Conservation (phyloP, 1,140 invertebrate species). For the Leptonema lineaticorne region DNA sequence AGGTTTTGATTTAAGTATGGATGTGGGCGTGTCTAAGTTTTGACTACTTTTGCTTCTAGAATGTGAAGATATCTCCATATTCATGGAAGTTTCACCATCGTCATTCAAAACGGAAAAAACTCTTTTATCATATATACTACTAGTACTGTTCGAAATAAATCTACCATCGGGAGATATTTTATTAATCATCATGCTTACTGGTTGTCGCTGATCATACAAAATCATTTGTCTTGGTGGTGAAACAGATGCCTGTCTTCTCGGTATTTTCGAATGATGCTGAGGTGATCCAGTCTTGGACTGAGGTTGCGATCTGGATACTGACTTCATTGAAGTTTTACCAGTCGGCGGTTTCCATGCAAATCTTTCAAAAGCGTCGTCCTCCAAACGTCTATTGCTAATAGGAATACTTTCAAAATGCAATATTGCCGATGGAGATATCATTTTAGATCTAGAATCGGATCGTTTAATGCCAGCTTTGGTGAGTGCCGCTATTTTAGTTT, state of each 20-base stretch:
- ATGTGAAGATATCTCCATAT: conserved; percentile 46
- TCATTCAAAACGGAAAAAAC: conserved; percentile 32
- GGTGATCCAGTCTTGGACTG: conserved; percentile 53
- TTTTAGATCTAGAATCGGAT: conserved; percentile 50
- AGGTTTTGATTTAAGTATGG: conserved; percentile 52
- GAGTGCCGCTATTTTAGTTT: conserved; percentile 44
- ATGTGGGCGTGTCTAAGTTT: conserved; percentile 46
- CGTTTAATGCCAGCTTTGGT: conserved; percentile 46
- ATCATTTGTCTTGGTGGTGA: conserved; percentile 47
- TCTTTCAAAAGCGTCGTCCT: conserved; percentile 21
- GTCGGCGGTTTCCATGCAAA: conserved; percentile 44
- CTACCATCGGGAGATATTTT: conserved; percentile 47
- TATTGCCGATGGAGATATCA: conserved; percentile 51
- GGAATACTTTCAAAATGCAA: conserved; percentile 48
- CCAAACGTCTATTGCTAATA: not conserved
- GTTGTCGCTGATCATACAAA: conserved; percentile 39
- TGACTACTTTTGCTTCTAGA: conserved; percentile 50
- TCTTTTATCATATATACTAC: conserved; percentile 54
- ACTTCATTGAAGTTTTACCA: conserved; percentile 47
- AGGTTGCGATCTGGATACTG: conserved; percentile 50
- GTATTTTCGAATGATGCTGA: conserved; percentile 52
- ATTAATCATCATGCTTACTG: conserved; percentile 45
- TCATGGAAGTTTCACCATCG: conserved; percentile 45
- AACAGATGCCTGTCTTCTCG: conserved; percentile 52
- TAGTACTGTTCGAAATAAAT: conserved; percentile 55